Evolutionary conservation across 1,140 invertebrate genomes (phyloP), one percentile per base, ranked within the genome.

Genomic region (Neodiprion pinetum): DNA sequence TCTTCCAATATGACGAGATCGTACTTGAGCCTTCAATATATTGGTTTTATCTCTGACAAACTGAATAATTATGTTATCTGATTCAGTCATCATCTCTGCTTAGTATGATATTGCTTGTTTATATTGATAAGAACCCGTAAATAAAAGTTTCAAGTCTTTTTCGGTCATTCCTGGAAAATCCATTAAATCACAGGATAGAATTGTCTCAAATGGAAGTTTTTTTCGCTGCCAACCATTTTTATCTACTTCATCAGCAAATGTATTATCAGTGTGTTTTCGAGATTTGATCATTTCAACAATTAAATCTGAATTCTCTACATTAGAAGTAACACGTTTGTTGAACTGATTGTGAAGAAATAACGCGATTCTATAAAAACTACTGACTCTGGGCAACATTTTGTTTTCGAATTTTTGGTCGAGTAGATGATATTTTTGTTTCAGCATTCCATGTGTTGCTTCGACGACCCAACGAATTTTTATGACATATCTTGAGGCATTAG

Each of bases 141-240:
- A 78, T 72, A 80, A 67, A 7, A 78, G 66, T 65, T 78, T 75
- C n/a, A 78, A 70, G 21, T 80, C 77, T 53, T 71, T 75, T 73
- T 77, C 70, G 21, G 66, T 77, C 67, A 76, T 72, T 71, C 77
- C 79, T 71, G 77, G 79, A 78, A 80, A 80, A 65, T 78, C 75
- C 9, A 53, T 50, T 48, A 77, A 67, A 61, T 76, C 73, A 69
- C 65, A 5, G 9, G 73, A 75, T 12, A 71, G 69, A 12, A 81
- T 66, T 3, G 28, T 70, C 72, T 77, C 11, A 74, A 80, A 79
- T 0, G 72, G 73, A 71, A 48, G 40, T 70, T 67, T 72, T 66
- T 65, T 61, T 67, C 74, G 14, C 10, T 66, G 67, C 72, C 75
- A 81, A 72, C 73, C 49, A 66, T 79, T 67, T 70, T 76, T 65